These are phyloP conservation scores for Galaxias olidus DNA, from an alignment of 2,797 vertebrate genomes.

Conservation along the genomic window DNA sequence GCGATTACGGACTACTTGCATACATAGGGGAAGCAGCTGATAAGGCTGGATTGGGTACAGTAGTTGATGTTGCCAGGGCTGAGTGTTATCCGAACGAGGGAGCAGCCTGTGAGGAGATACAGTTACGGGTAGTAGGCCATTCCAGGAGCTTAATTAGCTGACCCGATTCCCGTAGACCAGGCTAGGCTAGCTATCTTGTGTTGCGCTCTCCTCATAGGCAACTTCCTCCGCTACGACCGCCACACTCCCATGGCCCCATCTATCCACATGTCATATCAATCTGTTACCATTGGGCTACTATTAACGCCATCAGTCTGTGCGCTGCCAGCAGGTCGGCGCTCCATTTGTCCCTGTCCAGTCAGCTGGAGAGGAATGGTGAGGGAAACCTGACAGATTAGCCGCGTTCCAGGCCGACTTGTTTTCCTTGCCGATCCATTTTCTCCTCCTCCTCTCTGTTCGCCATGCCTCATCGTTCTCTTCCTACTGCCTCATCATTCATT, in stretches of 20 bases:
- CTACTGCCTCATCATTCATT: not conserved
- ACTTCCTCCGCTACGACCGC: not conserved
- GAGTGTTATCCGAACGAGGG: conserved; percentile 23
- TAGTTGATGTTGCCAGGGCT: conserved; percentile 24
- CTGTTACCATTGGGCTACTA: conserved; percentile 68
- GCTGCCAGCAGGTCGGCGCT: conserved; percentile 53
- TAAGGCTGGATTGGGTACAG: conserved; percentile 16
- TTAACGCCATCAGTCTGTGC: conserved; percentile 71
- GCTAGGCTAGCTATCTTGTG: not conserved
- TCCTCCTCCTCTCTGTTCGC: conserved; percentile 30
- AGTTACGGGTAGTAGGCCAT: conserved; percentile 42
- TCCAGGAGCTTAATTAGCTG: conserved; percentile 72
- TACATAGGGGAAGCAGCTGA: conserved; percentile 21
- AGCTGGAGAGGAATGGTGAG: conserved; percentile 65
- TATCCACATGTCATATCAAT: conserved; percentile 49
- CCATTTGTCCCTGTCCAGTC: conserved; percentile 74
- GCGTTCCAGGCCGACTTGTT: no score
- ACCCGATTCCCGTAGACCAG: conserved; percentile 57
- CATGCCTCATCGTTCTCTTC: conserved; percentile 61
- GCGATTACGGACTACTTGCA: conserved; percentile 25
- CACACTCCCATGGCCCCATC: conserved; percentile 57
- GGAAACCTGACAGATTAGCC: conserved; percentile 57
- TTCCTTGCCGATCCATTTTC: conserved; percentile 4
- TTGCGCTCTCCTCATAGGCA: not conserved
- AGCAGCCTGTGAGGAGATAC: conserved; percentile 51